Conservation (phyloP, 2,113 vertebrate genomes). For the Hipposideros armiger region DNA sequence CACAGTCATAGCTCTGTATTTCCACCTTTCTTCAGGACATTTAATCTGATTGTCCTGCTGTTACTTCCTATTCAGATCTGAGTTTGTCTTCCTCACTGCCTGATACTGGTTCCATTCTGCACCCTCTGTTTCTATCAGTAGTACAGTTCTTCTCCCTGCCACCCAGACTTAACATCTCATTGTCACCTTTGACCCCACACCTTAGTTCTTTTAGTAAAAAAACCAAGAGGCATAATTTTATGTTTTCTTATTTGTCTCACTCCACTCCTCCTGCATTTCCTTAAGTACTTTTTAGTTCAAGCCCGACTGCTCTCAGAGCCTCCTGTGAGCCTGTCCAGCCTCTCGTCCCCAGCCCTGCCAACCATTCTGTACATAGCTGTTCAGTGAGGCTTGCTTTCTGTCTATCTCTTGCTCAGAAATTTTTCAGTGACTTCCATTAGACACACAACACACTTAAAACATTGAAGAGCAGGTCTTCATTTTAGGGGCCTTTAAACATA, state of each 20-base stretch:
- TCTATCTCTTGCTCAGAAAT: not conserved
- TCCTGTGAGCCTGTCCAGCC: not conserved
- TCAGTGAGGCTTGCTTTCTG: not conserved
- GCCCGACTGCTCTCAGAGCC: not conserved
- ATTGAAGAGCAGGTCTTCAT: not conserved
- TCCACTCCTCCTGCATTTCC: not conserved
- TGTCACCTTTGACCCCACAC: not conserved
- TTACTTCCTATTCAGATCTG: slow-evolving; percentile 6
- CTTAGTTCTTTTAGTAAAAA: not conserved
- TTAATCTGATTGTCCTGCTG: not conserved
- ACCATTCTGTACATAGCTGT: not conserved
- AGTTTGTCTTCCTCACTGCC: not conserved
- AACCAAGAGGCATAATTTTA: not conserved
- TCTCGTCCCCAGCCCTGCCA: not conserved
- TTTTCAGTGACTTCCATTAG: not conserved
- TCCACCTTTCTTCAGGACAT: not conserved
- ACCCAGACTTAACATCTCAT: not conserved
- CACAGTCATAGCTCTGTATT: not conserved
- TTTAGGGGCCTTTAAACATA: slow-evolving; percentile 14
- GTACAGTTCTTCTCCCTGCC: not conserved
- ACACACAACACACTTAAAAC: not conserved
- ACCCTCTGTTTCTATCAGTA: not conserved
- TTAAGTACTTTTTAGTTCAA: not conserved
- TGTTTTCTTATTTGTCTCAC: not conserved
- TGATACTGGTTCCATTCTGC: not conserved